phyloP scores from a whole-genome alignment of 2,888 invertebrate genomes.

The Drosophila multiciliata region DNA sequence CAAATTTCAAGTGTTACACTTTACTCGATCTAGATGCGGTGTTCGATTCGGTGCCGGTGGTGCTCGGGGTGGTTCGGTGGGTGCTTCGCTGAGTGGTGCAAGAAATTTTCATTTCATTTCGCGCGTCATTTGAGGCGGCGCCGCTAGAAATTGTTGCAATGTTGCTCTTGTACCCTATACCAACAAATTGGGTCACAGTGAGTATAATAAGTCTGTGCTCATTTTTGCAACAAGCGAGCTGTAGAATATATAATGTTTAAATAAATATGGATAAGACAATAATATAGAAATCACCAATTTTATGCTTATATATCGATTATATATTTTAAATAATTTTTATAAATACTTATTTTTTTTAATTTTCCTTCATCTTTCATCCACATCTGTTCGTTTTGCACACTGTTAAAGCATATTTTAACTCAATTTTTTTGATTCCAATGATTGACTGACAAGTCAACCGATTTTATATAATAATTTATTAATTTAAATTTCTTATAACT shows the following conservation, averaged over 20 bases:
- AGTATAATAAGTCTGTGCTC: background rate
- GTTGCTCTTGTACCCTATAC: constrained; percentile 28
- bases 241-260: too few species aligned
- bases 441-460: background rate
- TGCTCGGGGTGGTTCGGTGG: background rate
- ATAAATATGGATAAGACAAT: too few species aligned
- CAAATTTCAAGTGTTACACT: constrained; percentile 76
- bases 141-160: constrained; percentile 73
- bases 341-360: background rate
- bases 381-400: background rate
- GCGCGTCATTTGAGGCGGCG: constrained; percentile 80
- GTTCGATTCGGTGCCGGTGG: background rate
- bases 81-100: constrained; percentile 4
- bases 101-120: constrained; percentile 77
- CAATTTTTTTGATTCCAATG: background rate
- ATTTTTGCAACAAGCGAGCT: too few species aligned
- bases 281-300: background rate
- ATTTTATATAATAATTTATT: background rate
- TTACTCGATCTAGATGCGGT: constrained; percentile 50
- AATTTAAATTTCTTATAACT: background rate
- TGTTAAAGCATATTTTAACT: background rate
- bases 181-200: background rate
- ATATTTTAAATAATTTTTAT: background rate
- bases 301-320: background rate
- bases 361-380: too few species aligned